phyloP scores from a whole-genome alignment of 2,113 vertebrate species.

The Tyto alba region DNA sequence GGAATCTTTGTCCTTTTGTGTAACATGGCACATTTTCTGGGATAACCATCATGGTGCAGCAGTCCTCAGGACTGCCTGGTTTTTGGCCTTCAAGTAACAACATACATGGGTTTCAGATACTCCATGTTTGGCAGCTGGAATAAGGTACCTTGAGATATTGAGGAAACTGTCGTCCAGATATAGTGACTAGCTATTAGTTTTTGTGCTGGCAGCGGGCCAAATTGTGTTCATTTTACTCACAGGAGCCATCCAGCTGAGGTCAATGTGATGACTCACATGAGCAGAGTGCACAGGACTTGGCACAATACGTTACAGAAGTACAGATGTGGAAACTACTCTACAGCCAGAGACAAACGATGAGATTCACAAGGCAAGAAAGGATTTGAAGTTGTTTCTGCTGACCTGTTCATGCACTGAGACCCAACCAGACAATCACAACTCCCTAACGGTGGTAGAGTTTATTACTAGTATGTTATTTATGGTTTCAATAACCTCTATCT shows the following conservation, averaged over 20 bases:
- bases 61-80: slow-evolving; percentile 17
- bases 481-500: not conserved
- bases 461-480: not conserved
- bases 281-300: slow-evolving; percentile 36
- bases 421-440: not conserved
- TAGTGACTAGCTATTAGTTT: not conserved
- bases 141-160: slow-evolving; percentile 21
- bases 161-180: slow-evolving; percentile 27
- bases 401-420: not conserved
- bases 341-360: not conserved
- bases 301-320: not conserved
- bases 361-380: not conserved
- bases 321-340: slow-evolving; percentile 57
- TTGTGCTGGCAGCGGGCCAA: not conserved
- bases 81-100: not conserved
- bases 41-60: slow-evolving; percentile 21
- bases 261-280: not conserved
- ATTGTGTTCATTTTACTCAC: not conserved
- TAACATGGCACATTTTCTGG: slow-evolving; percentile 44
- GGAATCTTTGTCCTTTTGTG: slow-evolving; percentile 54
- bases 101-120: not conserved
- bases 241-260: slow-evolving; percentile 36
- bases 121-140: slow-evolving; percentile 43
- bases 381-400: not conserved
- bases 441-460: not conserved